Conservation (phyloP, 1,140 invertebrate species). For the Trypoxylus dichotomus region DNA sequence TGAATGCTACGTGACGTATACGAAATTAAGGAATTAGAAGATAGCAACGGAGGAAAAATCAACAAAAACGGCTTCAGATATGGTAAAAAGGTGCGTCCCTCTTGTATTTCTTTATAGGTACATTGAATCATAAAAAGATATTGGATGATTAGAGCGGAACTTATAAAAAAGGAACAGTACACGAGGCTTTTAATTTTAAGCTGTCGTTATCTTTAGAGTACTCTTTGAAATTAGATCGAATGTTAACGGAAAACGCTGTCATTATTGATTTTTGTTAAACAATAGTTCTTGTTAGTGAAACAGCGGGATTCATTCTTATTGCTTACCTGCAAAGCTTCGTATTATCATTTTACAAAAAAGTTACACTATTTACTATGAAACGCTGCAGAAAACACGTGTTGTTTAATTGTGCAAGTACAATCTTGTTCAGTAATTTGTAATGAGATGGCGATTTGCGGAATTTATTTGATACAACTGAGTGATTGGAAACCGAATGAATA, state of each 20-base stretch:
- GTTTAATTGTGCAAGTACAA: too few species aligned
- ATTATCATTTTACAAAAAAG: too few species aligned
- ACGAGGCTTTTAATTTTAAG: neutral
- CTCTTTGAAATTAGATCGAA: too few species aligned
- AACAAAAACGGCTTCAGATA: constrained; percentile 23
- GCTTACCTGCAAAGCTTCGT: too few species aligned
- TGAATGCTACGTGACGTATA: neutral
- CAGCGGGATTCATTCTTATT: too few species aligned
- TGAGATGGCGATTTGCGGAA: too few species aligned
- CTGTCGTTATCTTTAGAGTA: too few species aligned
- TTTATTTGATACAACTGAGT: too few species aligned
- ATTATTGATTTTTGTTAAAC: constrained; percentile 19
- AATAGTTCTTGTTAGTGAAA: neutral
- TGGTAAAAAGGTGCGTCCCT: constrained; percentile 18
- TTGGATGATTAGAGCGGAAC: neutral
- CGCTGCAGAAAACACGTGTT: too few species aligned
- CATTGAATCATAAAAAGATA: neutral
- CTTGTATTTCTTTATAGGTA: neutral
- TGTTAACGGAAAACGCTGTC: neutral
- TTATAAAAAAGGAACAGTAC: neutral
- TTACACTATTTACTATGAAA: too few species aligned
- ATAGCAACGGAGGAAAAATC: constrained; percentile 1
- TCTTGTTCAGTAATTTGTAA: too few species aligned
- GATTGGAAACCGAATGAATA: too few species aligned
- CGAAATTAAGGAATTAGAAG: neutral